phyloP scores from a whole-genome alignment of 2,113 vertebrate genomes.

The Dissostichus mawsoni region DNA sequence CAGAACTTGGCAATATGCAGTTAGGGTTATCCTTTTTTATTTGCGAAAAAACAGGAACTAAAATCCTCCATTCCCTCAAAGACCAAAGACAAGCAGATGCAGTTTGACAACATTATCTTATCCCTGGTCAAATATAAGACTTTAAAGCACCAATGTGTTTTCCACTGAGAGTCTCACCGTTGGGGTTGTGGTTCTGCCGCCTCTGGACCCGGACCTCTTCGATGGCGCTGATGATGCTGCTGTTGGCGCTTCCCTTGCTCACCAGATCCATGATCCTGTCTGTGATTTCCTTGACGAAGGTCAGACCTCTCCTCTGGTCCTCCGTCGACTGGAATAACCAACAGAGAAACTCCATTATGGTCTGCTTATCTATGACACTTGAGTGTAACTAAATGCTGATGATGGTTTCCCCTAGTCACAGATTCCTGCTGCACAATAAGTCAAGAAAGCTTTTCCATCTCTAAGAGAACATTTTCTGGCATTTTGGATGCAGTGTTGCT shows the following conservation, averaged over 20 bases:
- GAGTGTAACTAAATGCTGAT: neutral
- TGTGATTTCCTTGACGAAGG: slow-evolving; percentile 88
- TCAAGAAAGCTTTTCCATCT: slow-evolving; percentile 10
- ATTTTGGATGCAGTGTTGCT: no score
- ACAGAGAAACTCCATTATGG: neutral
- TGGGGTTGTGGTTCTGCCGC: slow-evolving; percentile 49
- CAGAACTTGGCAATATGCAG: no score
- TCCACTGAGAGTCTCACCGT: slow-evolving; percentile 40
- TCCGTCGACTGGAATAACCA: slow-evolving; percentile 84
- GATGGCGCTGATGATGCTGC: slow-evolving; percentile 86
- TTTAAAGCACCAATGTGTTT: neutral
- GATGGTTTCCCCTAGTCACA: neutral
- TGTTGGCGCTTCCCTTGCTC: slow-evolving; percentile 88
- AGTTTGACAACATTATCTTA: neutral
- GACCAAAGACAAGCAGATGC: neutral
- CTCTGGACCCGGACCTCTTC: slow-evolving; percentile 89
- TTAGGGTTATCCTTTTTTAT: no score
- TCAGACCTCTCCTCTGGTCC: slow-evolving; percentile 81
- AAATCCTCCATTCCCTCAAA: neutral
- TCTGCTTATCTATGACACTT: neutral
- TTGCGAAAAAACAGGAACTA: neutral
- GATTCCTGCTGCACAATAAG: neutral
- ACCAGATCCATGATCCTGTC: slow-evolving; percentile 91
- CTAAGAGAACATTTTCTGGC: neutral
- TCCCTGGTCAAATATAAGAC: neutral